These are phyloP conservation scores for Dysidea cf. avara DNA, from an alignment of 37 sponge, comb jelly and placozoan genomes.

Conservation along the genomic window DNA sequence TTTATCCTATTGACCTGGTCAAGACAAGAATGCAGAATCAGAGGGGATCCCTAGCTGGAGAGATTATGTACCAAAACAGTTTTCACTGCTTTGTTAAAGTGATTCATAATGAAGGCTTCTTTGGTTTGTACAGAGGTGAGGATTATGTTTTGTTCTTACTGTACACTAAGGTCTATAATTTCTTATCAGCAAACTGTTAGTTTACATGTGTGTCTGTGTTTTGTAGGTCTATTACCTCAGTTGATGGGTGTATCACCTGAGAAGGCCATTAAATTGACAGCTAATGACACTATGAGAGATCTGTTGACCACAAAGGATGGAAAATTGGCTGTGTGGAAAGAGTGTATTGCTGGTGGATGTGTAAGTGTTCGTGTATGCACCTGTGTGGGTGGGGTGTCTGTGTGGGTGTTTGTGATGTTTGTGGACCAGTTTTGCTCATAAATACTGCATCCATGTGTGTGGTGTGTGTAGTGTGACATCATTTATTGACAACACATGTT, in stretches of 20 bases:
- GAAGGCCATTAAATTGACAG: slow-evolving; percentile 96
- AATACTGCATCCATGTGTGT: too few species aligned
- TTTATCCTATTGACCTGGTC: slow-evolving; percentile 97
- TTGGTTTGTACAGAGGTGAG: slow-evolving; percentile 81
- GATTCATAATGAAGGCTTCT: slow-evolving; percentile 57
- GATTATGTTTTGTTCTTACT: too few species aligned
- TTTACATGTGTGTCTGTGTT: too few species aligned
- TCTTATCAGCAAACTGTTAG: too few species aligned
- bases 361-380: slow-evolving; percentile 33
- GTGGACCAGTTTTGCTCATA: too few species aligned
- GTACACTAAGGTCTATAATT: too few species aligned
- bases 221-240: slow-evolving; percentile 88
- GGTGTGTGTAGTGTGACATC: too few species aligned
- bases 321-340: slow-evolving; percentile 65
- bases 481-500: too few species aligned
- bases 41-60: slow-evolving; percentile 82
- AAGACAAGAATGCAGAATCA: slow-evolving; percentile 98
- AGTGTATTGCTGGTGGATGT: slow-evolving; percentile 86
- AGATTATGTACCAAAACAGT: slow-evolving; percentile 95
- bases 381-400: neutral
- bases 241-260: slow-evolving; percentile 96
- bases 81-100: slow-evolving; percentile 90
- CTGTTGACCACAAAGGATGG: slow-evolving; percentile 76
- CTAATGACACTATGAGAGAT: slow-evolving; percentile 82
- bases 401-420: too few species aligned